A percentile compares a stretch with the other conserved stretches of the same genome.
phyloP scores from a whole-genome alignment of 2,797 vertebrate species.

The Cossypha caffra region DNA sequence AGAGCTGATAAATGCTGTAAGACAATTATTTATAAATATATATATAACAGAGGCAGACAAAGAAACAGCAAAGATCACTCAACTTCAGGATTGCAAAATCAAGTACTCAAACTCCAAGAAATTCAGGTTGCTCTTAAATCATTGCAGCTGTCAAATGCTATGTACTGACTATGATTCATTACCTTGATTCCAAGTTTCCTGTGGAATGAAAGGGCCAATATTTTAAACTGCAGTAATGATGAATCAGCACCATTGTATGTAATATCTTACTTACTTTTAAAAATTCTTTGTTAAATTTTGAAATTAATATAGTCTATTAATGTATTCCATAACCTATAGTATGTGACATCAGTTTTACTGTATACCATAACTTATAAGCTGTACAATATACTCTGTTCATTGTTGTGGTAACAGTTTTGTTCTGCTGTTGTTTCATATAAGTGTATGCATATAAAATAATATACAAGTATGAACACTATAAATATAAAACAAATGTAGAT shows the following conservation, averaged over 20 bases:
- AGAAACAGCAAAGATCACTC: not conserved
- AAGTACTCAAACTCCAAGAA: not conserved
- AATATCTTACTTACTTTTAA: not conserved
- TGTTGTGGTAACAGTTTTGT: slow-evolving; percentile 15
- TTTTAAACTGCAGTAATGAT: not conserved
- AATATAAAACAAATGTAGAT: not conserved
- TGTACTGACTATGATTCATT: not conserved
- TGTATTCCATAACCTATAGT: not conserved
- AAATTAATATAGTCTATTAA: not conserved
- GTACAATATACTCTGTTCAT: not conserved
- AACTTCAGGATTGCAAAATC: not conserved
- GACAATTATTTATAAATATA: not conserved
- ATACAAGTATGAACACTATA: not conserved
- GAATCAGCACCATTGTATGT: not conserved
- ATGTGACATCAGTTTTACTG: not conserved
- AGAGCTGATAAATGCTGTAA: not conserved
- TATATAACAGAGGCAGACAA: not conserved
- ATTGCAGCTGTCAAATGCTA: not conserved
- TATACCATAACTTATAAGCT: slow-evolving; percentile 7
- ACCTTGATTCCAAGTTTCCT: not conserved
- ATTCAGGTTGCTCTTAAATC: not conserved
- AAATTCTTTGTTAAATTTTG: not conserved
- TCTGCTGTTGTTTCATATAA: slow-evolving; percentile 36
- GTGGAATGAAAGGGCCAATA: not conserved
- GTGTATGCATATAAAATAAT: not conserved